Evolutionary conservation across 37 sponge, comb jelly and placozoan species (phyloP).

Genomic region (Ephydatia muelleri): DNA sequence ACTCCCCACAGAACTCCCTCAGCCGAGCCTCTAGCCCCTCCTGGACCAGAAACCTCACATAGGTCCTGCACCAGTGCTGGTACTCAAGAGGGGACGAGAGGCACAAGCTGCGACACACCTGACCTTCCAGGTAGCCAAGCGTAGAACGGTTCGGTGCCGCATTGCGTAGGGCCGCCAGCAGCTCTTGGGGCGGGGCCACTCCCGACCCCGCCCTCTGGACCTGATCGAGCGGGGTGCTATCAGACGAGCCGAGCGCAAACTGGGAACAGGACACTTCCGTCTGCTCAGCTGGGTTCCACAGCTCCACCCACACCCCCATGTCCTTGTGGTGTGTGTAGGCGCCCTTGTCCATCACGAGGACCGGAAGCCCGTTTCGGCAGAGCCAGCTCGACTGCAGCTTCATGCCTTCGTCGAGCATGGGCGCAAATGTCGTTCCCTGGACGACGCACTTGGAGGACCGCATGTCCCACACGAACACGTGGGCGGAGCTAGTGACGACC

Average conservation of each 20-base stretch:
- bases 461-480: slow-evolving; percentile 51
- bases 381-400: slow-evolving; percentile 5
- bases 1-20: slow-evolving; percentile 48
- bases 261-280: background rate
- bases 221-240: slow-evolving; percentile 13
- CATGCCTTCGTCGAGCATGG: slow-evolving; percentile 6
- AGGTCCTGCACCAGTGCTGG: slow-evolving; percentile 65
- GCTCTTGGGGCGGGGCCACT: background rate
- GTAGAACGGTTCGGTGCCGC: background rate
- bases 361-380: slow-evolving; percentile 45
- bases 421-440: slow-evolving; percentile 16
- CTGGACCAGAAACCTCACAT: slow-evolving; percentile 61
- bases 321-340: slow-evolving; percentile 33
- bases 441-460: slow-evolving; percentile 7
- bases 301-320: slow-evolving; percentile 61
- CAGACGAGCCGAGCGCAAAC: background rate
- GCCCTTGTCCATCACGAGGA: slow-evolving; percentile 8
- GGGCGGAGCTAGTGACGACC: slow-evolving; percentile 23
- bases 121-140: slow-evolving; percentile 55
- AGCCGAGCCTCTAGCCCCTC: slow-evolving; percentile 57
- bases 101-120: slow-evolving; percentile 39
- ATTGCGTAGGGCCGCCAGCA: slow-evolving; percentile 1
- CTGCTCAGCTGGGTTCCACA: slow-evolving; percentile 17
- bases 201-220: slow-evolving; percentile 8
- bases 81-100: slow-evolving; percentile 67